phyloP scores from a whole-genome alignment of 92 coral and sea anemone species.

The Chrysogorgia sp. region DNA sequence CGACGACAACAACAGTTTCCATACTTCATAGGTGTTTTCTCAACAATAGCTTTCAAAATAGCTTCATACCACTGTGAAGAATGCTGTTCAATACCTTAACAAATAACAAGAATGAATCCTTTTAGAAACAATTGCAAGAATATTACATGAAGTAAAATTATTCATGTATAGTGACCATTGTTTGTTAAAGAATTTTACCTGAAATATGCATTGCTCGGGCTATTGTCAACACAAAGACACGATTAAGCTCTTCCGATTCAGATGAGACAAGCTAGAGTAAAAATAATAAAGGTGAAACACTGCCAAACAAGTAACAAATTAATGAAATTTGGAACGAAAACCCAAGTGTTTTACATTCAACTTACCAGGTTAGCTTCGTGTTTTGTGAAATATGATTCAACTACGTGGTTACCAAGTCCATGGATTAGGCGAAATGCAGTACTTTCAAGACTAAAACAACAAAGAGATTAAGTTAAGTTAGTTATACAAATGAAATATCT shows the following conservation, averaged over 20 bases:
- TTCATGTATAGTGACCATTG: no score
- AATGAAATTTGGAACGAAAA: neutral
- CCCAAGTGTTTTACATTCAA: neutral
- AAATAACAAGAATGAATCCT: neutral
- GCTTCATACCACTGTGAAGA: constrained; percentile 87
- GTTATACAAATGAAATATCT: no score
- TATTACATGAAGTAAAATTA: no score
- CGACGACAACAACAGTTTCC: constrained; percentile 1
- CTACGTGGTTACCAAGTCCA: constrained; percentile 90
- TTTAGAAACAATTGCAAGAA: neutral
- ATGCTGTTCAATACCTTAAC: constrained; percentile 77
- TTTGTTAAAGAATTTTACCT: constrained; percentile 54
- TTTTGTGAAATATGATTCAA: constrained; percentile 84
- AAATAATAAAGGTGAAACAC: neutral
- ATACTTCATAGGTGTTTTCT: constrained; percentile 89
- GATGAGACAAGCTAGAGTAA: constrained; percentile 75
- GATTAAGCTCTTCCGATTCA: constrained; percentile 93
- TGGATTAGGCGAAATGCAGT: constrained; percentile 91
- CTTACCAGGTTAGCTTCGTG: constrained; percentile 85
- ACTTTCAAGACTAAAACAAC: constrained; percentile 76
- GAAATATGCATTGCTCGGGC: constrained; percentile 98
- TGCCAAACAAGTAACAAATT: neutral
- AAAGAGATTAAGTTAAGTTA: neutral
- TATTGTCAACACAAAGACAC: constrained; percentile 87
- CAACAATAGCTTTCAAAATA: constrained; percentile 70